Conservation (phyloP, 2,888 invertebrate genomes). For the Leucophora obtusa region DNA sequence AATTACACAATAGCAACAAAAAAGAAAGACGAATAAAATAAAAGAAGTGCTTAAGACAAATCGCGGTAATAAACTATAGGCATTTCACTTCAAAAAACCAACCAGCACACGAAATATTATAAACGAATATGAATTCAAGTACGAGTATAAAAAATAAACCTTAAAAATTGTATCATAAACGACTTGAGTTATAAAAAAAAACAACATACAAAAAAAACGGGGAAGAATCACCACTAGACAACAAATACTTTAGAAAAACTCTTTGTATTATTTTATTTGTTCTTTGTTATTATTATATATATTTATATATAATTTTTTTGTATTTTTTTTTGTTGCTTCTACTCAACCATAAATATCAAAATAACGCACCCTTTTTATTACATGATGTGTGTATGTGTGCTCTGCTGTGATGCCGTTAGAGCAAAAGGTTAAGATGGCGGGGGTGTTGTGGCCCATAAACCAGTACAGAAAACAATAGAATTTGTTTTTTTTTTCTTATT, state of each 20-base stretch:
- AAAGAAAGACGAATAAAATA: conserved; percentile 37
- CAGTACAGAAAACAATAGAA: conserved; percentile 47
- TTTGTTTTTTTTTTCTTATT: background rate
- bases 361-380: conserved; percentile 61
- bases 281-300: too few species aligned
- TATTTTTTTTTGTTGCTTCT: background rate
- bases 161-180: conserved; percentile 36
- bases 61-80: conserved; percentile 66
- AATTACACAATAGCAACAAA: conserved; percentile 58
- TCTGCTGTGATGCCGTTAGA: conserved; percentile 5
- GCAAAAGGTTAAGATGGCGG: background rate
- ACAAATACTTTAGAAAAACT: conserved; percentile 40
- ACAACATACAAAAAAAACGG: background rate
- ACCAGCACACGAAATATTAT: conserved; percentile 2
- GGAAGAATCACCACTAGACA: conserved; percentile 43
- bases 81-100: conserved; percentile 41
- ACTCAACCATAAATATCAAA: conserved; percentile 48
- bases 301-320: conserved; percentile 20
- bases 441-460: conserved; percentile 44
- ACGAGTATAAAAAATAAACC: conserved; percentile 35
- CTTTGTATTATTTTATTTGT: conserved; percentile 25
- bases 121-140: conserved; percentile 9
- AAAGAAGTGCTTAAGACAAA: conserved; percentile 60
- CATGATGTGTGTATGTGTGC: background rate
- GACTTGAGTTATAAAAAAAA: conserved; percentile 28